Conservation (phyloP, 2,113 vertebrate genomes). For the Puntigrus tetrazona region DNA sequence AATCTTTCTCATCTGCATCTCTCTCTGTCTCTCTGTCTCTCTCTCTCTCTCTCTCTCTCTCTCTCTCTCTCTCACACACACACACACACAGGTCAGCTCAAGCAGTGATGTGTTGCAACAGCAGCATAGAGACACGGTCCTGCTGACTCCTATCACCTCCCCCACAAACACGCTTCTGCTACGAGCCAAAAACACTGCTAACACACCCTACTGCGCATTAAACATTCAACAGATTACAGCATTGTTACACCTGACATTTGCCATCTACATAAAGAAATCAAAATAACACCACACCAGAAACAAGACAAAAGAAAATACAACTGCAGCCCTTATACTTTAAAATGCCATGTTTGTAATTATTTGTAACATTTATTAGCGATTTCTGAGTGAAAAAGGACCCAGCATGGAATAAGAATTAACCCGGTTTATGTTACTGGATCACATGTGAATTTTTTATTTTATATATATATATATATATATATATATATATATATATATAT, state of each 20-base stretch:
- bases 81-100: constrained; percentile 41
- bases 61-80: neutral
- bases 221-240: neutral
- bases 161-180: constrained; percentile 49
- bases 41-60: neutral
- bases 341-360: neutral
- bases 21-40: neutral
- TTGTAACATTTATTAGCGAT: neutral
- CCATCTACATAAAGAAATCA: neutral
- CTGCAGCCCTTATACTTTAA: neutral
- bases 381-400: neutral
- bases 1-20: neutral
- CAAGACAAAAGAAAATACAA: neutral
- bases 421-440: neutral
- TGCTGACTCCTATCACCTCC: constrained; percentile 52
- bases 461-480: too few species aligned
- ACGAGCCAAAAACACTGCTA: constrained; percentile 30
- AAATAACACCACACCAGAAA: neutral
- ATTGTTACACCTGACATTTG: neutral
- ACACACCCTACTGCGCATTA: constrained; percentile 30
- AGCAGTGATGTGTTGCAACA: constrained; percentile 61
- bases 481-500: too few species aligned
- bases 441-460: too few species aligned
- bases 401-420: neutral
- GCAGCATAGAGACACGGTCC: constrained; percentile 57